Conservation (phyloP, 2,113 vertebrate genomes). For the Eidolon helvum region DNA sequence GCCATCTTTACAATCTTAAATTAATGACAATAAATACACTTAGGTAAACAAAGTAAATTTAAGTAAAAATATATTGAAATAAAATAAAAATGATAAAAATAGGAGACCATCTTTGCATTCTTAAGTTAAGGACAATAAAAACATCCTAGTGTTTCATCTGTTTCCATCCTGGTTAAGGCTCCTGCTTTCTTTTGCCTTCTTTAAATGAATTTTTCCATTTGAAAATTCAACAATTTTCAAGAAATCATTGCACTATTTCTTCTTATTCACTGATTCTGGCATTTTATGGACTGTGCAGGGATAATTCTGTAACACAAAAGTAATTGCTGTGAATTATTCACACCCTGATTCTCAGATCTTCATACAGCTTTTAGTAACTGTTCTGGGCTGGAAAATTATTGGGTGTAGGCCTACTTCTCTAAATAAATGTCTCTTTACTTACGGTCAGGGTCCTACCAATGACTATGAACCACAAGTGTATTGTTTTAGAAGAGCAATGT, state of each 20-base stretch:
- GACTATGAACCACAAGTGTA: background rate
- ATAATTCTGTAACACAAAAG: slow-evolving; percentile 27
- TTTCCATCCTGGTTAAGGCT: background rate
- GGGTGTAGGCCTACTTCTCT: background rate
- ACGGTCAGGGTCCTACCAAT: background rate
- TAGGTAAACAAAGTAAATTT: background rate
- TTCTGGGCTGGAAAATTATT: background rate
- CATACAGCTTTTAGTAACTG: background rate
- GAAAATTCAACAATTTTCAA: background rate
- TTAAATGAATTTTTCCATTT: background rate
- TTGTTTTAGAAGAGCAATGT: background rate
- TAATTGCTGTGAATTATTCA: slow-evolving; percentile 19
- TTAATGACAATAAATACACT: background rate
- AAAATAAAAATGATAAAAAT: background rate
- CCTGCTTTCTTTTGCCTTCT: background rate
- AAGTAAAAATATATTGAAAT: background rate
- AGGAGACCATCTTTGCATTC: background rate
- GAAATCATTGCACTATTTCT: background rate
- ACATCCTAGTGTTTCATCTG: background rate
- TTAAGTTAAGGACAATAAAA: background rate
- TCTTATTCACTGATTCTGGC: background rate
- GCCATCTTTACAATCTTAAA: background rate
- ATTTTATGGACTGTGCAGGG: background rate
- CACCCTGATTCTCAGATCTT: background rate
- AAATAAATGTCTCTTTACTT: background rate